Conservation (phyloP, 2,888 invertebrate species). For the Pasiphila rectangulata region DNA sequence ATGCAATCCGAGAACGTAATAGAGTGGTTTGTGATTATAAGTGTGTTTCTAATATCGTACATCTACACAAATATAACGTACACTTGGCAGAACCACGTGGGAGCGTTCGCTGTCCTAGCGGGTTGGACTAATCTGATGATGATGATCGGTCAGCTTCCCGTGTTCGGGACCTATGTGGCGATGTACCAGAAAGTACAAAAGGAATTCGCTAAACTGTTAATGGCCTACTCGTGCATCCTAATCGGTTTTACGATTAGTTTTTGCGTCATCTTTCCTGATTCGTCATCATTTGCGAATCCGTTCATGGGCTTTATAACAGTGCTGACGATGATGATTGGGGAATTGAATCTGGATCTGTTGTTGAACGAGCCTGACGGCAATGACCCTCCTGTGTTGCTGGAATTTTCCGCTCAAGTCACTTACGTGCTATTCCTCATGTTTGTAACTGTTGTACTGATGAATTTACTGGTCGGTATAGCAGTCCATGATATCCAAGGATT, state of each 20-base stretch:
- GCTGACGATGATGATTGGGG: conserved; percentile 94
- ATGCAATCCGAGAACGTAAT: conserved; percentile 92
- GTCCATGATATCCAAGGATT: conserved; percentile 93
- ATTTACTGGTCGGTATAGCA: conserved; percentile 91
- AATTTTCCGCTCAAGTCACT: conserved; percentile 90
- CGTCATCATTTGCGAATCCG: conserved; percentile 90
- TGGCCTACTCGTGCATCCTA: conserved; percentile 91
- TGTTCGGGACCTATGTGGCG: conserved; percentile 93
- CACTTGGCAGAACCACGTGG: conserved; percentile 92
- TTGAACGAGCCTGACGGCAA: conserved; percentile 88
- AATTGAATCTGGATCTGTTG: conserved; percentile 87
- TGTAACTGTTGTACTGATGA: conserved; percentile 93
- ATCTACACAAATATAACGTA: conserved; percentile 87
- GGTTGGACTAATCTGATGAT: conserved; percentile 95
- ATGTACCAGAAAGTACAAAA: conserved; percentile 94
- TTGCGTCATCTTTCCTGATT: conserved; percentile 92
- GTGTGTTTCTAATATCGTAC: conserved; percentile 91
- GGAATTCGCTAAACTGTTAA: conserved; percentile 91
- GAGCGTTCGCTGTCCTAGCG: conserved; percentile 91
- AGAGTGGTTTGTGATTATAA: conserved; percentile 92
- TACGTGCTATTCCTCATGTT: conserved; percentile 90
- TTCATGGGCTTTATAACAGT: conserved; percentile 92
- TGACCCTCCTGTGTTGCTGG: conserved; percentile 87
- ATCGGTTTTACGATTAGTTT: conserved; percentile 94
- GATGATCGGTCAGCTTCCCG: conserved; percentile 93